Conservation (phyloP, 2,797 vertebrate genomes). For the Cyprinodon diabolis region DNA sequence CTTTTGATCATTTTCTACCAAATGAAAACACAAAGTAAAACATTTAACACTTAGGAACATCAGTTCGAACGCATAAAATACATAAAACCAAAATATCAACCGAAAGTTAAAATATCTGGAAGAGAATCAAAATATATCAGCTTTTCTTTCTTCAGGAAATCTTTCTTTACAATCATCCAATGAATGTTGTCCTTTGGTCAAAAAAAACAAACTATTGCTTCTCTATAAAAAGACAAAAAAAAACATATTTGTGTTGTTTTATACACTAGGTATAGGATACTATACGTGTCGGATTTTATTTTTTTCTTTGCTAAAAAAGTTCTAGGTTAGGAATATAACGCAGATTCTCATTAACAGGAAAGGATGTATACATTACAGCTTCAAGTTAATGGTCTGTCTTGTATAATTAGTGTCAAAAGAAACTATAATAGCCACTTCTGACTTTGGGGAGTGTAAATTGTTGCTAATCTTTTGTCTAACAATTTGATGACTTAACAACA, state of each 20-base stretch:
- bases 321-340: slow-evolving; percentile 3
- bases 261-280: too few relatives aligned
- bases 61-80: too few relatives aligned
- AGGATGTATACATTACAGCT: slow-evolving; percentile 45
- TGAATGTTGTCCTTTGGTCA: not conserved
- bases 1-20: not conserved
- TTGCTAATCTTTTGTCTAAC: not conserved
- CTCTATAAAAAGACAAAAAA: not conserved
- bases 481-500: not conserved
- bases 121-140: not conserved
- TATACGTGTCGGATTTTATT: not conserved
- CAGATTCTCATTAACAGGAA: slow-evolving; percentile 36
- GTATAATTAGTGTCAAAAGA: slow-evolving; percentile 14
- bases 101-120: not conserved
- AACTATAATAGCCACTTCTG: not conserved
- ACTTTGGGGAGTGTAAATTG: slow-evolving; percentile 1
- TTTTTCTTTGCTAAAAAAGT: slow-evolving; percentile 9
- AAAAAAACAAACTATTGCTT: not conserved
- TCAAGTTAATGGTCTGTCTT: slow-evolving; percentile 34
- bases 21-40: not conserved
- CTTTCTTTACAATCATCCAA: not conserved
- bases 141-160: not conserved
- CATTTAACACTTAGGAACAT: not conserved
- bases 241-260: not conserved
- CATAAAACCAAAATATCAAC: not conserved